These are phyloP conservation scores for Drosophila asahinai DNA, from an alignment of 1,140 invertebrate species.

Conservation along the genomic window DNA sequence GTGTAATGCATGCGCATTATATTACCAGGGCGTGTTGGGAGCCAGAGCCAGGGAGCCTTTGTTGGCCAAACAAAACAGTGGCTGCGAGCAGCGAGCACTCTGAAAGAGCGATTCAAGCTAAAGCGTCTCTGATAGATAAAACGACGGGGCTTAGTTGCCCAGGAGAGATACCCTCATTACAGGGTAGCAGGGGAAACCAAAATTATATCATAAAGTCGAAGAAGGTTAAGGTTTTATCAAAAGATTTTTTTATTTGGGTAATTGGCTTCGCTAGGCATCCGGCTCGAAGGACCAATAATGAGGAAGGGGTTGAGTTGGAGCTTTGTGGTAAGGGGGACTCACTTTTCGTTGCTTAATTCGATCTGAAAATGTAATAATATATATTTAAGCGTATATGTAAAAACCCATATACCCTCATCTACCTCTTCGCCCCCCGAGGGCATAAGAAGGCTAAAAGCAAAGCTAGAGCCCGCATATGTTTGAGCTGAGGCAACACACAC, in stretches of 20 bases:
- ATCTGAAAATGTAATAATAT: too few species aligned
- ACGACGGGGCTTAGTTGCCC: background rate
- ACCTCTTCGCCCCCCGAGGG: background rate
- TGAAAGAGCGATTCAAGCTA: constrained; percentile 23
- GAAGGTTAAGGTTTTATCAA: too few species aligned
- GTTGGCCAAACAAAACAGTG: constrained; percentile 66
- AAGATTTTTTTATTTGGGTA: too few species aligned
- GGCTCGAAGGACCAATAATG: too few species aligned
- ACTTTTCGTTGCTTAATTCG: too few species aligned
- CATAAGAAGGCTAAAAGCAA: constrained; percentile 39
- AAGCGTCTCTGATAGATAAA: constrained; percentile 15
- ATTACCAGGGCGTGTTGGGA: constrained; percentile 49
- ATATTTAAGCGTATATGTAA: too few species aligned
- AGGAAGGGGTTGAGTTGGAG: too few species aligned
- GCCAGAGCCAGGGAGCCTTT: constrained; percentile 33
- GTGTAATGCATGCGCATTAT: constrained; percentile 70
- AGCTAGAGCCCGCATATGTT: constrained; percentile 54
- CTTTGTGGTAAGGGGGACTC: too few species aligned
- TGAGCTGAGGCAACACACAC: constrained; percentile 12
- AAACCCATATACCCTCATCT: constrained; percentile 5
- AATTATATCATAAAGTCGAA: too few species aligned
- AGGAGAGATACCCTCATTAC: background rate
- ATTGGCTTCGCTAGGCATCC: too few species aligned
- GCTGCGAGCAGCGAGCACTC: background rate
- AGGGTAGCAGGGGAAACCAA: background rate